Evolutionary conservation across 2,888 invertebrate species (phyloP), one percentile per base, ranked within the genome.

Genomic region (Nipponacmea schrenckii): DNA sequence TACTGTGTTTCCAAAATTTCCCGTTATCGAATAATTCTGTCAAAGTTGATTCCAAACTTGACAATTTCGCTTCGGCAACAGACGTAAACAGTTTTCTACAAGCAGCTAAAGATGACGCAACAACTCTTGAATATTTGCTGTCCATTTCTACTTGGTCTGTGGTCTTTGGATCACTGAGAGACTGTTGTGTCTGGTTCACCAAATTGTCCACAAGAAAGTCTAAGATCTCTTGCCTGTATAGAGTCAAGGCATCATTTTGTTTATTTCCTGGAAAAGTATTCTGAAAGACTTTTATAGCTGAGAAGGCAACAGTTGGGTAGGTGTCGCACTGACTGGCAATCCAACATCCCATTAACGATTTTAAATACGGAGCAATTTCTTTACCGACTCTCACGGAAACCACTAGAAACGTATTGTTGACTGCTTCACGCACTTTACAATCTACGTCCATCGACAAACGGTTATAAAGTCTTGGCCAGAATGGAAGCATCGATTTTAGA

Each of bases 381-480:
- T 94, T 92, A 63, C 94, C 94, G 73, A 93, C 93, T 85, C 92
- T 92, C 66, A 89, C 87, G 44, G 93, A 92, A 24, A 90, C 76
- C 62, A 85, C 79, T 39, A 92, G 91, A 85, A 95, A 94, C n/a
- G 95, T 94, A 71, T 91, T 85, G 89, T 95, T 92, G 0, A 93
- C 91, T 65, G 93, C 92, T 88, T 96, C 96, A 67, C 97, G 90
- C 1, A 97, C 95, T 87, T 93, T 92, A 77, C 95, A 93, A 80
- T 97, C 95, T 0, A 92, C 90, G 86, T 97, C 97, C 78, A 92
- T 91, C 1, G 94, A 92, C 46, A 97, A 89, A 77, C 91, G 91
- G 77, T 91, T 92, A 88, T 96, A 97, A 72, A 93, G 91, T 79
- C 94, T 92, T 0, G 95, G 93, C 97, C 97, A 97, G 84, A 93